A percentile compares a stretch with the other conserved stretches of the same genome.
These are phyloP conservation scores for Tyrannus savana DNA, from an alignment of 2,113 vertebrate genomes.

Conservation along the genomic window DNA sequence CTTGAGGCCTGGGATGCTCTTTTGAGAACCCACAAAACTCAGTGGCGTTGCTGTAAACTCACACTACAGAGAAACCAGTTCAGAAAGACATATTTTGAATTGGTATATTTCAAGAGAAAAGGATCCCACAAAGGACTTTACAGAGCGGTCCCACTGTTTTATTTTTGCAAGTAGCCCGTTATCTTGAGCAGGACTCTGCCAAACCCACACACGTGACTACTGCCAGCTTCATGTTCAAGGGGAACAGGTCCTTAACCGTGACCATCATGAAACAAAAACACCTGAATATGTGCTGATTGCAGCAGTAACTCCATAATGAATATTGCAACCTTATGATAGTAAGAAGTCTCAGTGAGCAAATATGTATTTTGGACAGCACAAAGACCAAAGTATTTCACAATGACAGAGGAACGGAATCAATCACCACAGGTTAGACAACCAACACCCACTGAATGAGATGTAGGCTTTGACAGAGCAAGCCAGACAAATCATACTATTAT, in stretches of 20 bases:
- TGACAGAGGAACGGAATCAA: background rate
- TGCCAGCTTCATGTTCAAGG: background rate
- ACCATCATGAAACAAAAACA: background rate
- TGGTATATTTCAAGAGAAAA: background rate
- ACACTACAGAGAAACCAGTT: background rate
- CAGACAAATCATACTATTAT: background rate
- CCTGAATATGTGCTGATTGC: background rate
- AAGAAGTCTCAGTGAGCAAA: background rate
- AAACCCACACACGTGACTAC: background rate
- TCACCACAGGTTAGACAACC: background rate
- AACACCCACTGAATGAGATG: background rate
- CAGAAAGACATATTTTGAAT: background rate
- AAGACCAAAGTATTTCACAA: background rate
- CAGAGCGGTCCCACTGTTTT: background rate
- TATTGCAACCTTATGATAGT: background rate
- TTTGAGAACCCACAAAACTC: background rate
- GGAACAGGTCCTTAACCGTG: background rate
- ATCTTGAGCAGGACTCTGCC: background rate
- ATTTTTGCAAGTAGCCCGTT: background rate
- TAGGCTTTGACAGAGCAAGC: background rate
- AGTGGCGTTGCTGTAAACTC: background rate
- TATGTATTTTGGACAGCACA: background rate
- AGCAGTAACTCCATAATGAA: background rate
- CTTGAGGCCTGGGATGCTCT: background rate
- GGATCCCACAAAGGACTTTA: background rate